Base-by-base conservation (phyloP, 2,797 vertebrate species). In the Glossophaga mutica region DNA sequence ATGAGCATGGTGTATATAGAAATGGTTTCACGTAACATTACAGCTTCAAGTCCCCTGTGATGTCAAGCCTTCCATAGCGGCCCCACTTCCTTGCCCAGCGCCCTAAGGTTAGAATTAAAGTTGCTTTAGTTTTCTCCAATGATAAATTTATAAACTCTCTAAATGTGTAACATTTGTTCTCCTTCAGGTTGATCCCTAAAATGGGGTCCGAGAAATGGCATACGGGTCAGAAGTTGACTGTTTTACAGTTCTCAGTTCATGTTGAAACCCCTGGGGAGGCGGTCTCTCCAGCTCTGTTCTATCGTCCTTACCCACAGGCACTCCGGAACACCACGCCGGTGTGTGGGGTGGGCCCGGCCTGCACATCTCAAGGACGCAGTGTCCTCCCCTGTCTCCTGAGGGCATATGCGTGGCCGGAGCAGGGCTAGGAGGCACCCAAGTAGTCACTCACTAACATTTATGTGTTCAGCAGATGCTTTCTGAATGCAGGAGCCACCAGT, bases 21-120 rank as follows among this genome's bases (percentile, higher is more conserved):
- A 48, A 55, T 26, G 15, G 32, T 57, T 55, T 37, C n/a, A n/a
- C 57, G 37, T 29, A 34, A 26, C 22, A 0, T 26, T 0, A 6
- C 32, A 9, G 2, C 32, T 1, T 19, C 4, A 18, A 11, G 0
- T 10, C 2, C 37, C 32, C 24, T 65, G 11, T 9, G 37, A 26
- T 4, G 0, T 4, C 24, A 2, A 4, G 39, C 21, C n/a, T 52
- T 2, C 5, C 44, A 10, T 0, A 7, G 19, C 3, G 4, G 46
- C 2, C 57, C 10, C 37, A 19, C 9, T 22, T 46, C 32, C 29
- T 32, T 22, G 24, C 62, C 21, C 57, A 1, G 18, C 3, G 18
- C 24, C 34, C 78, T 32, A 0, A 0, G 3, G 68, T 55, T 39
- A 83, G 37, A 32, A 0, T 55, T 50, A 5, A 77, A 4, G 32